A percentile compares a stretch with the other conserved stretches of the same genome.
These are phyloP conservation scores for Herpailurus yagouaroundi DNA, from an alignment of 2,113 vertebrate genomes.

Conservation along the genomic window DNA sequence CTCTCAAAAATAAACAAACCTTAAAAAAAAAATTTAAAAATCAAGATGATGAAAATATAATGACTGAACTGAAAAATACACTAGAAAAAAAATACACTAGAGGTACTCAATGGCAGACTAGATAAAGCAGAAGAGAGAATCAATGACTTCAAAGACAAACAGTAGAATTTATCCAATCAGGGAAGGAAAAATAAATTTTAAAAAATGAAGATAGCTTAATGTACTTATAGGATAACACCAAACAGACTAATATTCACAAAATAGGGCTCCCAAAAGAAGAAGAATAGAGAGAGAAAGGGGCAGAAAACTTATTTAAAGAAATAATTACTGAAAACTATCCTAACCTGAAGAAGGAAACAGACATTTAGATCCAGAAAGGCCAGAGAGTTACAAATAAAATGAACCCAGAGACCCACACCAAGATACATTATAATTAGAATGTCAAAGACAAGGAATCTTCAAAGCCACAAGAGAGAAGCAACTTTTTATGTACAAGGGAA, in stretches of 20 bases:
- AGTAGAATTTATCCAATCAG: background rate
- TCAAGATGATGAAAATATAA: background rate
- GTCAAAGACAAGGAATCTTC: background rate
- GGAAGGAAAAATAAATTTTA: background rate
- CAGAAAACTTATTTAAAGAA: background rate
- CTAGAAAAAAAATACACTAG: background rate
- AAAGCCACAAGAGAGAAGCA: background rate
- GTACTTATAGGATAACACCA: background rate
- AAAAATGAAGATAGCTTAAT: background rate
- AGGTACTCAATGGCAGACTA: background rate
- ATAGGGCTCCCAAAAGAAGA: background rate
- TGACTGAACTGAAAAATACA: background rate
- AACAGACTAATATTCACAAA: background rate
- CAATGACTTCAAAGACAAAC: background rate
- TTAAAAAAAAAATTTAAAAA: background rate
- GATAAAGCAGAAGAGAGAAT: background rate
- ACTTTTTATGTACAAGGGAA: background rate
- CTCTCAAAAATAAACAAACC: too few species aligned
- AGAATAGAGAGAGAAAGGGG: background rate
- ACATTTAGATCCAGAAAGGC: background rate
- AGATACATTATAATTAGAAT: background rate
- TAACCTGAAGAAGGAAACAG: background rate
- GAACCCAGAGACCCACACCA: background rate
- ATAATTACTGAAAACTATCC: background rate
- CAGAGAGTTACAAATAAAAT: background rate